A percentile compares a stretch with the other conserved stretches of the same genome.
These are phyloP conservation scores for Subacronicta megacephala DNA, from an alignment of 2,888 invertebrate species.

Conservation along the genomic window DNA sequence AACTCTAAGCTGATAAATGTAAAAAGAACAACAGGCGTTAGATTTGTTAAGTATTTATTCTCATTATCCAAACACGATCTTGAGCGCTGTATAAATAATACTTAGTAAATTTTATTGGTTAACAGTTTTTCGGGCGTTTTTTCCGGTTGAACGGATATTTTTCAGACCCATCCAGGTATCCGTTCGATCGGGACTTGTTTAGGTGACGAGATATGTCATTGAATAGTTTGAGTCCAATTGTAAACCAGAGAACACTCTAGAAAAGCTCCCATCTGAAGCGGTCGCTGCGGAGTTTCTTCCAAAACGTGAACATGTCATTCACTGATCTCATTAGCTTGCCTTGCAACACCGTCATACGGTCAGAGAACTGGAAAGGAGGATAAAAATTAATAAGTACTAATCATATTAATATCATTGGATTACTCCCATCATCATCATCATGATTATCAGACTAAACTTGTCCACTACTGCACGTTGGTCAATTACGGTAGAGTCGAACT, in stretches of 20 bases:
- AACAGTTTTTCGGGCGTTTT: background rate
- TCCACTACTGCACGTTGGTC: too few species aligned
- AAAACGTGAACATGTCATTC: slow-evolving; percentile 33
- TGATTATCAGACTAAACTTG: too few species aligned
- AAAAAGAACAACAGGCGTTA: slow-evolving; percentile 1
- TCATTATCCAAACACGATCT: background rate
- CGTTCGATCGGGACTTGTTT: slow-evolving; percentile 18
- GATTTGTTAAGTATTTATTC: background rate
- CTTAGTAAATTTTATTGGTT: background rate
- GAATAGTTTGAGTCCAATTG: slow-evolving; percentile 70
- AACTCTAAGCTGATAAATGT: background rate
- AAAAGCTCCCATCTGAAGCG: slow-evolving; percentile 66
- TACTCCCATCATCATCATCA: too few species aligned
- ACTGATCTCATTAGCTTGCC: slow-evolving; percentile 1
- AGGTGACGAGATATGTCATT: slow-evolving; percentile 63
- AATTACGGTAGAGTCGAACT: too few species aligned
- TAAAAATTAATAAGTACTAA: background rate
- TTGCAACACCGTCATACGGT: background rate
- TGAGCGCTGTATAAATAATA: background rate
- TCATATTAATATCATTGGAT: too few species aligned
- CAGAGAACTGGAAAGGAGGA: slow-evolving; percentile 15
- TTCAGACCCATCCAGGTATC: background rate
- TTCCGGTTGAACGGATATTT: too few species aligned
- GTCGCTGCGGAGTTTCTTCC: slow-evolving; percentile 56
- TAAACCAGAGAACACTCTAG: slow-evolving; percentile 67